Base-by-base conservation (phyloP, 2,888 invertebrate genomes). In the Noctuana brunneofusca region DNA sequence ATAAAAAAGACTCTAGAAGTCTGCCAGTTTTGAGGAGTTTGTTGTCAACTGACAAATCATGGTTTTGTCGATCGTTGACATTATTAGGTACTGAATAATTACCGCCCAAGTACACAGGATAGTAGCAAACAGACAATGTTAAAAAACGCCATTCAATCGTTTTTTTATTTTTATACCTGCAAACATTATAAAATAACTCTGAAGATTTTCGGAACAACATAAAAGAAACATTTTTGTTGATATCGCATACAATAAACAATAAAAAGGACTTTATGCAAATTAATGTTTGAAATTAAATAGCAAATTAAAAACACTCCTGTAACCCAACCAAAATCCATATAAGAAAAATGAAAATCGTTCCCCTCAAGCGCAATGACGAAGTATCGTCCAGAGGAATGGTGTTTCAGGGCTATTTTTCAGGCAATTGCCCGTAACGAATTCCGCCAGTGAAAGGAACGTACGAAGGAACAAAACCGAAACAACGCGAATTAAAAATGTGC, bases 401-500 rank as follows among this genome's bases (percentile, higher is more conserved):
- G 38, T 63, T 50, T 18, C 32, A 46, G 56, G 55, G 59, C 65
- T 66, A 71, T 71, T 69, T 69, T 67, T 65, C 65, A 69, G 59
- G 63, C 70, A 68, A 69, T 68, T 64, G 65, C 69, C 69, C 66
- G 68, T 70, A 73, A 74, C 69, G 67, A 81, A 85, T 84, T 81
- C 77, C 78, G 54, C 58, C 65, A 69, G 71, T 70, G 74, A 77
- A 79, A 77, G 74, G 74, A 75, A 75, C 74, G 75, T 72, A 77
- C 72, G 78, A 83, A 87, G 78, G 78, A 86, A 84, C 81, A 86
- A 87, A 84, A 87, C 78, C 74, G 76, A 82, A 84, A 84, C 86
- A 80, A 81, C 78, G 78, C 75, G 86, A 88, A 89, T 90, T 89
- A 89, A 90, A 90, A 89, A 89, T 83, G 83, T 78, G 75, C 76